A percentile compares a stretch with the other conserved stretches of the same genome.
phyloP scores from a whole-genome alignment of 2,797 vertebrate genomes.

The Sylvia borin region DNA sequence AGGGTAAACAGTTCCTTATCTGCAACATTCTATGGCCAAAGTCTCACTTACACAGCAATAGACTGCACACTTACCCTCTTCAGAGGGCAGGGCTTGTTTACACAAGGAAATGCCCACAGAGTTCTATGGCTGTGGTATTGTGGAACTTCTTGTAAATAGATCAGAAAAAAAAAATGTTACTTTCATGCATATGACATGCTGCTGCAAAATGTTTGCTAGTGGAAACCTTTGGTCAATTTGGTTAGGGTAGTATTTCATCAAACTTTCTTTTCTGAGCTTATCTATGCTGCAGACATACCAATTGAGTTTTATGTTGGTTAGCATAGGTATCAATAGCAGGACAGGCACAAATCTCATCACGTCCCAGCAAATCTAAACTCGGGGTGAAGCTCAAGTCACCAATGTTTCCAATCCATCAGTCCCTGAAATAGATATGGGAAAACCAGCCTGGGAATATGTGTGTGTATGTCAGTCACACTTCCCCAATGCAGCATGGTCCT shows the following conservation, averaged over 20 bases:
- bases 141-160: not conserved
- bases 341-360: not conserved
- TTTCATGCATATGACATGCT: not conserved
- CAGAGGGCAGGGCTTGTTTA: slow-evolving; percentile 11
- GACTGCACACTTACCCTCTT: not conserved
- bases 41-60: not conserved
- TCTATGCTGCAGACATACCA: not conserved
- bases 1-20: slow-evolving; percentile 9
- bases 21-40: not conserved
- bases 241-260: not conserved
- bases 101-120: not conserved
- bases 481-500: rapidly evolving
- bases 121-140: not conserved
- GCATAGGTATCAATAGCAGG: not conserved
- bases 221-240: not conserved
- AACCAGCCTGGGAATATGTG: not conserved
- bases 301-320: not conserved
- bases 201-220: not conserved
- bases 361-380: not conserved
- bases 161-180: not conserved
- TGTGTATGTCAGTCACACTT: not conserved
- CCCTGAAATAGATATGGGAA: not conserved
- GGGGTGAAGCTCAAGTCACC: not conserved
- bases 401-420: not conserved
- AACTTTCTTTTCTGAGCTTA: not conserved